Evolutionary conservation across 1,140 invertebrate species (phyloP), one percentile per base, ranked within the genome.

Genomic region (Drosophila albomicans): DNA sequence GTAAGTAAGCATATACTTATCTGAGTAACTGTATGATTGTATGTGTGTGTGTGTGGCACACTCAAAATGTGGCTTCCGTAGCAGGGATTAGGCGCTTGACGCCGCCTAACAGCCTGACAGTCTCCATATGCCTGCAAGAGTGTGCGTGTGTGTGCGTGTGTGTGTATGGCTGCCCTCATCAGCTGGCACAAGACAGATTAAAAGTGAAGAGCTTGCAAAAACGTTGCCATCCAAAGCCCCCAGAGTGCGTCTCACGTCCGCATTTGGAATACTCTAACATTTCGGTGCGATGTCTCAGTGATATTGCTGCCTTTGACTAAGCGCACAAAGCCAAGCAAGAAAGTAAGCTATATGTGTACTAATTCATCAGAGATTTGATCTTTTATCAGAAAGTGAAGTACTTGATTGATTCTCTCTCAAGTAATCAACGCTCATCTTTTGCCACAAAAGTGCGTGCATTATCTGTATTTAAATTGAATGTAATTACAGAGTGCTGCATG

Each of bases 181-280:
- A 73, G 70, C 46, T 46, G 63, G 25, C 56, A 56, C 20, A 82
- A 78, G 80, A 80, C 77, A 88, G 84, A 87, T 87, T 89, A 87
- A 89, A 87, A 87, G 80, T 87, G 85, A 87, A 87, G 74, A 84
- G 77, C 77, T 79, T 75, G 69, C 77, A 51, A 57, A 82, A 87
- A 78, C 69, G 76, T 70, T 77, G 49, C 38, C 32, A 56, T 52
- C 62, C 41, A 28, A 59, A 67, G 63, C 25, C 56, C 59, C 56
- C 45, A 68, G 38, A 45, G 41, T 32, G 15, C 30, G 20, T 25
- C 35, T 30, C 30, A 68, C 65, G 11, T 35, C 20, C 67, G 16
- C 63, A 62, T 13, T 15, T 8, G 8, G 1, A n/a, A 52, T 75
- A 65, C 68, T 48, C 68, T 75, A 58, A 51, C 54, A 28, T 64